Evolutionary conservation across 2,888 invertebrate genomes (phyloP).

Genomic region (Hirtodrosophila alboralis): DNA sequence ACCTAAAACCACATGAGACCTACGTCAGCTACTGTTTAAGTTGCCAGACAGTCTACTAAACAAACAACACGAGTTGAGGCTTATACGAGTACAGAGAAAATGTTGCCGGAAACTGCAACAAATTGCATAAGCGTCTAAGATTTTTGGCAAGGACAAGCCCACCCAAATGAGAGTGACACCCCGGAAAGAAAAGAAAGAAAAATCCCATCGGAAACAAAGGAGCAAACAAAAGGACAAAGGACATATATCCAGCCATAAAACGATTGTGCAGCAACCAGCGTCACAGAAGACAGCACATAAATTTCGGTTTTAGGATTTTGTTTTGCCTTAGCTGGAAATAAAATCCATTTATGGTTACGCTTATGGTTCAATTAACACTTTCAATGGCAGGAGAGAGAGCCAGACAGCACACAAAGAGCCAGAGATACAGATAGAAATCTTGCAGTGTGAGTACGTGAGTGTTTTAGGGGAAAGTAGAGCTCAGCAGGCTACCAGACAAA

Average conservation of each 20-base stretch:
- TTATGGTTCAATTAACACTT: slow-evolving; percentile 82
- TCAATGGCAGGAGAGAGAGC: slow-evolving; percentile 51
- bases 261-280: slow-evolving; percentile 38
- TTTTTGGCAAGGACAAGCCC: slow-evolving; percentile 69
- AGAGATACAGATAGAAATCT: slow-evolving; percentile 30
- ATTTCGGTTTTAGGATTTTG: slow-evolving; percentile 61
- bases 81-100: slow-evolving; percentile 8
- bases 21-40: slow-evolving; percentile 46
- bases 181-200: slow-evolving; percentile 15
- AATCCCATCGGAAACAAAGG: slow-evolving; percentile 38
- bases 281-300: slow-evolving; percentile 51
- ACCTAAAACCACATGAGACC: slow-evolving; percentile 32
- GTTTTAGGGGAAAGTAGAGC: slow-evolving; percentile 68
- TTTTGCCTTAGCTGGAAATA: slow-evolving; percentile 73
- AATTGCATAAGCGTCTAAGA: slow-evolving; percentile 71
- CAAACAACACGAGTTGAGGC: slow-evolving; percentile 56
- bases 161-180: slow-evolving; percentile 56
- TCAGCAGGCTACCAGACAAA: slow-evolving; percentile 67
- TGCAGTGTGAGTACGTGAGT: slow-evolving; percentile 28
- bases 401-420: slow-evolving; percentile 10
- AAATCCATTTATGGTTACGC: slow-evolving; percentile 82
- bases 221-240: slow-evolving; percentile 39
- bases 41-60: slow-evolving; percentile 24
- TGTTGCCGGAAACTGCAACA: slow-evolving; percentile 65
- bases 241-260: slow-evolving; percentile 58